These are phyloP conservation scores for Arremon aurantiirostris DNA, from an alignment of 2,797 vertebrate genomes.

Conservation along the genomic window DNA sequence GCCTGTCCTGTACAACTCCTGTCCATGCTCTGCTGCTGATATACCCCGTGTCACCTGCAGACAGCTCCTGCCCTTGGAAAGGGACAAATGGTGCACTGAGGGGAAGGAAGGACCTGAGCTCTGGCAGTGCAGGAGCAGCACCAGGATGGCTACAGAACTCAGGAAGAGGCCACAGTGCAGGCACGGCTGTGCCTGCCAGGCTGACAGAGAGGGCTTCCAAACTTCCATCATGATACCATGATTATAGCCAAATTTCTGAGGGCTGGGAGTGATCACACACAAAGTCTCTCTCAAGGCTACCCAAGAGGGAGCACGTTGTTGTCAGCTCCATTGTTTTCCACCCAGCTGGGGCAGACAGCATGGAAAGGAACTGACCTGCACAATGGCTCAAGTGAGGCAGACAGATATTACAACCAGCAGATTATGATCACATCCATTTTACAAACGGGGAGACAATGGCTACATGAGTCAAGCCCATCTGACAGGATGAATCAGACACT, in stretches of 20 bases:
- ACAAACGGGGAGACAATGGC: background rate
- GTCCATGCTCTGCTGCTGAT: fast-evolving
- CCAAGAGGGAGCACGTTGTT: fast-evolving
- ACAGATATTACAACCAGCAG: background rate
- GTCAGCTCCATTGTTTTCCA: background rate
- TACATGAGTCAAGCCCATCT: conserved; percentile 24
- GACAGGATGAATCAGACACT: conserved; percentile 25
- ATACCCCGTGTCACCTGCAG: background rate
- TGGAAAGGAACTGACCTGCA: background rate
- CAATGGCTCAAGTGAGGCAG: background rate
- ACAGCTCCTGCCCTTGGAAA: background rate
- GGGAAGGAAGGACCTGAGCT: background rate
- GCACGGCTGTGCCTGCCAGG: background rate
- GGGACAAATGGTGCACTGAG: background rate
- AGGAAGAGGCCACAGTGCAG: fast-evolving
- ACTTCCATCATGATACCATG: fast-evolving
- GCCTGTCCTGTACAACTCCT: background rate
- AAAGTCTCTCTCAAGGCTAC: background rate
- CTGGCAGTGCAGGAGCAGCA: fast-evolving
- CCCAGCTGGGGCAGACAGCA: background rate
- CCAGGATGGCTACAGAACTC: background rate
- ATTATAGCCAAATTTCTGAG: background rate
- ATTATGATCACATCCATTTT: conserved; percentile 17
- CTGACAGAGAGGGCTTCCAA: background rate
- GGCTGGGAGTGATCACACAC: background rate